Percentiles rank a stretch among this genome's conserved stretches.
These are phyloP conservation scores for Epirrita christyi DNA, from an alignment of 2,888 invertebrate species.

Conservation along the genomic window DNA sequence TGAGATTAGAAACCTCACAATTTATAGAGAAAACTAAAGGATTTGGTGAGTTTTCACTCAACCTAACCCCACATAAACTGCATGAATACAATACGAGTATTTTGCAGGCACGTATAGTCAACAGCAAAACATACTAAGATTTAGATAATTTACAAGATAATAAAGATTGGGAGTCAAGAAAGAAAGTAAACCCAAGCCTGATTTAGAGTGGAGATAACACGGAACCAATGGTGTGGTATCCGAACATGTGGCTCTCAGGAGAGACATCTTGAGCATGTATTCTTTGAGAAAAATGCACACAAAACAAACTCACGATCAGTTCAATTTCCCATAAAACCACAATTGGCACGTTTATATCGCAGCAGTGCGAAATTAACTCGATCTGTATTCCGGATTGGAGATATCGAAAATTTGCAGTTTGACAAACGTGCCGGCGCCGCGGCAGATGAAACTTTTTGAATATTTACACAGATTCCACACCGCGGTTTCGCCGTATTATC, in stretches of 20 bases:
- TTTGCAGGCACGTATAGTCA: constrained; percentile 37
- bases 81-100: constrained; percentile 46
- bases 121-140: constrained; percentile 19
- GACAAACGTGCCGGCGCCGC: constrained; percentile 83
- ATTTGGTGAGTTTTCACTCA: constrained; percentile 32
- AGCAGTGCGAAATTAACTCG: constrained; percentile 50
- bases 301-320: constrained; percentile 57
- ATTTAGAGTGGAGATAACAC: constrained; percentile 50
- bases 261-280: constrained; percentile 74
- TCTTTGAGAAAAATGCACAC: constrained; percentile 53
- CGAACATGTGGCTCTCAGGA: constrained; percentile 79
- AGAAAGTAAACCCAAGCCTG: constrained; percentile 51
- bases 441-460: constrained; percentile 61
- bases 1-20: neutral
- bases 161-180: constrained; percentile 34
- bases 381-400: constrained; percentile 57
- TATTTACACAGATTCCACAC: constrained; percentile 77
- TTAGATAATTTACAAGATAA: constrained; percentile 22
- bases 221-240: constrained; percentile 57
- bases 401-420: constrained; percentile 70
- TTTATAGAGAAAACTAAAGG: neutral
- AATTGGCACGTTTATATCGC: constrained; percentile 45
- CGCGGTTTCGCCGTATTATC: constrained; percentile 59
- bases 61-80: constrained; percentile 76
- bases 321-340: constrained; percentile 50